These are phyloP conservation scores for Caenorhabditis plicata DNA, from an alignment of 2,888 invertebrate genomes.

Conservation along the genomic window DNA sequence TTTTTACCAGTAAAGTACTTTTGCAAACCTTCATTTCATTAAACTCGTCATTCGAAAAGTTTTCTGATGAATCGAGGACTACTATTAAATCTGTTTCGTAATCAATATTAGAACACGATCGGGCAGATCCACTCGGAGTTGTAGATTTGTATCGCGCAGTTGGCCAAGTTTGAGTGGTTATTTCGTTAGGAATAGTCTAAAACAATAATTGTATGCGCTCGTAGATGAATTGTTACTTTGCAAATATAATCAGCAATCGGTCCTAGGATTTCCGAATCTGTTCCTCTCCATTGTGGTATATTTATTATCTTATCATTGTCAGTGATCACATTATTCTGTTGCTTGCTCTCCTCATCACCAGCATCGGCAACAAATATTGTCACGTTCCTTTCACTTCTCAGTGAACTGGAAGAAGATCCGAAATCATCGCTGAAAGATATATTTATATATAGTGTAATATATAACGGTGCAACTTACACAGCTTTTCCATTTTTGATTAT, in stretches of 20 bases:
- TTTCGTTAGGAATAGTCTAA: constrained; percentile 38
- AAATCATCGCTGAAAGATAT: constrained; percentile 47
- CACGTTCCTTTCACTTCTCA: constrained; percentile 49
- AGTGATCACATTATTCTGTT: constrained; percentile 19
- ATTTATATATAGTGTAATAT: neutral
- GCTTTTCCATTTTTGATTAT: constrained; percentile 61
- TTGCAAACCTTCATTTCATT: constrained; percentile 48
- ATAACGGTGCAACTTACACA: constrained; percentile 28
- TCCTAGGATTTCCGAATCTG: constrained; percentile 53
- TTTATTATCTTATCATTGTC: constrained; percentile 38
- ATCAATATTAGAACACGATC: constrained; percentile 18
- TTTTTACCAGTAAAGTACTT: no score
- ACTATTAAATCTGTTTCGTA: constrained; percentile 57
- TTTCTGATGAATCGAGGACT: constrained; percentile 61
- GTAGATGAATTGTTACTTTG: constrained; percentile 24
- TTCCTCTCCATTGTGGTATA: constrained; percentile 56
- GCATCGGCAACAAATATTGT: constrained; percentile 59
- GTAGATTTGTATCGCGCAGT: constrained; percentile 26
- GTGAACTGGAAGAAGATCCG: constrained; percentile 28
- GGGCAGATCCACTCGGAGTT: constrained; percentile 13
- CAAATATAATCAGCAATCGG: constrained; percentile 59
- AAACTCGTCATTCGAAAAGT: constrained; percentile 56
- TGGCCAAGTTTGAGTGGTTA: constrained; percentile 34
- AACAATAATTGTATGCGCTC: neutral
- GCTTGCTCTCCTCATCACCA: constrained; percentile 37